Percentiles rank a stretch among this genome's conserved stretches.
Evolutionary conservation across 2,113 vertebrate genomes (phyloP).

Genomic region (Perca fluviatilis): DNA sequence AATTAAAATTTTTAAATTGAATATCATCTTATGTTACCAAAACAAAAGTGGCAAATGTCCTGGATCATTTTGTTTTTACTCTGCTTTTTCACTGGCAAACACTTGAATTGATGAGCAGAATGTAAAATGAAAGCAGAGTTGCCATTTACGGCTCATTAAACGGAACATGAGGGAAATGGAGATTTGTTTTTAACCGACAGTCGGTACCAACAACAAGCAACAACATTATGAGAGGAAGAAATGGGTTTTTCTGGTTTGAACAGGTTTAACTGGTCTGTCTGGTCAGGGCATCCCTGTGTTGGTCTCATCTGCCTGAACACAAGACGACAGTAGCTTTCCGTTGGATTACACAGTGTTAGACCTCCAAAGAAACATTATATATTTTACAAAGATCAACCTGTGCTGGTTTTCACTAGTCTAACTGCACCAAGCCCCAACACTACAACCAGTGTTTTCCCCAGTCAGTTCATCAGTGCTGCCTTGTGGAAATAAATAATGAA

Average conservation of each 20-base stretch:
- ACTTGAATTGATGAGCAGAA: conserved; percentile 13
- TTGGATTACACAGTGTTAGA: not conserved
- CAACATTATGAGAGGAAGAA: not conserved
- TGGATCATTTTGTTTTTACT: conserved; percentile 17
- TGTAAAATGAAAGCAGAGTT: conserved; percentile 7
- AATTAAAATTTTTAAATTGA: conserved; percentile 33
- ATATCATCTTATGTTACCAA: conserved; percentile 31
- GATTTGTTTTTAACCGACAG: conserved; percentile 17
- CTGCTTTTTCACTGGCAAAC: not conserved
- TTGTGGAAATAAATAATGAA: conserved; percentile 18
- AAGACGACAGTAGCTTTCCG: not conserved
- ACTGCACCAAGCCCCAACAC: not conserved
- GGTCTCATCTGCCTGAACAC: not conserved
- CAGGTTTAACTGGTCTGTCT: not conserved
- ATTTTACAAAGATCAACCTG: not conserved
- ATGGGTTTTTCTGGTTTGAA: not conserved
- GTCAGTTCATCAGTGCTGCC: not conserved
- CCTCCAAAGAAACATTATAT: not conserved
- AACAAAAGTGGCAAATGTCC: conserved; percentile 30
- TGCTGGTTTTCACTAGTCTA: not conserved
- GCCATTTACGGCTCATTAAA: conserved; percentile 32
- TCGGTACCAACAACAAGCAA: not conserved
- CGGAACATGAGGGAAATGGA: conserved; percentile 7
- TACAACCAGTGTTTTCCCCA: too few relatives aligned
- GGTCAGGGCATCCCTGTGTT: not conserved